Conservation (phyloP, 2,113 vertebrate species). For the Aleadryas rufinucha region DNA sequence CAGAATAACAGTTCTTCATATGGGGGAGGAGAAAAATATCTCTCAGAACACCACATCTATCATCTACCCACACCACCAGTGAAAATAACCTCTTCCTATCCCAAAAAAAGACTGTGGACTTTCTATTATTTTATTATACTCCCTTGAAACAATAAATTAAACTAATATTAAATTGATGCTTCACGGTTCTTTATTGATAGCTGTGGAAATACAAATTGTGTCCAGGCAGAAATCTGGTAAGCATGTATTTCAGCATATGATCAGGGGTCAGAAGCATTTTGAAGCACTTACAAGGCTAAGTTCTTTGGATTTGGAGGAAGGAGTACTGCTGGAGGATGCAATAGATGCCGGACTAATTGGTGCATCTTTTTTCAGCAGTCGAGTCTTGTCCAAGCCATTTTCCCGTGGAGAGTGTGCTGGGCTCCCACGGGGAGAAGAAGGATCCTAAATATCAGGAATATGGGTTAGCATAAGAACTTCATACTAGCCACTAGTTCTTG, state of each 20-base stretch:
- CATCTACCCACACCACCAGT: background rate
- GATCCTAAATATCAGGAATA: conserved; percentile 80
- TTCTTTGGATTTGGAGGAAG: conserved; percentile 99
- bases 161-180: background rate
- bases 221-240: background rate
- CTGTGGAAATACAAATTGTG: background rate
- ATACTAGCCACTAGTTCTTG: background rate
- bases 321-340: conserved; percentile 97
- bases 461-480: background rate
- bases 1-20: conserved; percentile 9
- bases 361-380: conserved; percentile 95
- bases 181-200: background rate
- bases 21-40: conserved; percentile 12
- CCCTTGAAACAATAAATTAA: background rate
- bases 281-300: conserved; percentile 90
- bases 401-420: conserved; percentile 94
- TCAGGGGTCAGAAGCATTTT: background rate
- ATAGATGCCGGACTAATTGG: conserved; percentile 96
- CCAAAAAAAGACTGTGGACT: background rate
- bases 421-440: conserved; percentile 92
- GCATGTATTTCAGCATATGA: background rate
- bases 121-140: background rate
- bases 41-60: conserved; percentile 28
- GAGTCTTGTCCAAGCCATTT: conserved; percentile 95
- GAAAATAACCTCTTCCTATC: background rate